These are phyloP conservation scores for Cyanistes caeruleus DNA, from an alignment of 2,113 vertebrate species.

Conservation along the genomic window DNA sequence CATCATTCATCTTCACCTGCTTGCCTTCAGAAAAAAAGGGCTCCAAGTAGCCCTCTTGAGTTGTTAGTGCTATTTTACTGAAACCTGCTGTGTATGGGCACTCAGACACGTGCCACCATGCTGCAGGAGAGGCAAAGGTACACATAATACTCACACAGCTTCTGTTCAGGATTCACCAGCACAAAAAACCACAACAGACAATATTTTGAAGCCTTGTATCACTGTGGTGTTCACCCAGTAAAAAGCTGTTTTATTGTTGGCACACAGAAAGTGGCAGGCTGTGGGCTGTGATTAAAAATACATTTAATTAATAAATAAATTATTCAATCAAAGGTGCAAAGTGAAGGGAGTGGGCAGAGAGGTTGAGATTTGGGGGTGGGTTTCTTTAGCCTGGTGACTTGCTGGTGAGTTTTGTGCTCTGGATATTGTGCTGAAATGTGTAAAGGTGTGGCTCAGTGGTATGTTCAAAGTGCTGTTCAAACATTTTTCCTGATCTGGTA, in stretches of 20 bases:
- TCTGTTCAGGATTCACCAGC: not conserved
- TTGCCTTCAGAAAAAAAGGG: not conserved
- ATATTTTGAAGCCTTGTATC: not conserved
- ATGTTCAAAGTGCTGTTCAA: rapidly evolving
- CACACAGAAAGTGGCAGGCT: not conserved
- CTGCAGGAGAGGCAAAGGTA: not conserved
- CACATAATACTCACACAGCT: rapidly evolving
- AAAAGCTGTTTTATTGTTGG: not conserved
- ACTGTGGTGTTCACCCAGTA: not conserved
- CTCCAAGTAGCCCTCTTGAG: not conserved
- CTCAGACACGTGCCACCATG: rapidly evolving
- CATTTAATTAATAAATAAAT: not conserved
- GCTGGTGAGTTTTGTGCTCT: not conserved
- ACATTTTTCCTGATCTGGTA: not conserved
- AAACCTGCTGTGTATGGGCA: not conserved
- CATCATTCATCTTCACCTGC: not conserved
- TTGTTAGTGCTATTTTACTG: not conserved
- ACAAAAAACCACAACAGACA: rapidly evolving
- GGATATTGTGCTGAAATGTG: not conserved
- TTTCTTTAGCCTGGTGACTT: not conserved
- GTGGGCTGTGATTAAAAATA: not conserved
- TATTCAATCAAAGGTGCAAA: not conserved
- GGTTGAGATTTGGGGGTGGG: not conserved
- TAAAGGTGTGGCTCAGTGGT: not conserved
- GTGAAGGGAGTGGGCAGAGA: not conserved